phyloP scores from a whole-genome alignment of 2,888 invertebrate species.

The Melinaea marsaeus region DNA sequence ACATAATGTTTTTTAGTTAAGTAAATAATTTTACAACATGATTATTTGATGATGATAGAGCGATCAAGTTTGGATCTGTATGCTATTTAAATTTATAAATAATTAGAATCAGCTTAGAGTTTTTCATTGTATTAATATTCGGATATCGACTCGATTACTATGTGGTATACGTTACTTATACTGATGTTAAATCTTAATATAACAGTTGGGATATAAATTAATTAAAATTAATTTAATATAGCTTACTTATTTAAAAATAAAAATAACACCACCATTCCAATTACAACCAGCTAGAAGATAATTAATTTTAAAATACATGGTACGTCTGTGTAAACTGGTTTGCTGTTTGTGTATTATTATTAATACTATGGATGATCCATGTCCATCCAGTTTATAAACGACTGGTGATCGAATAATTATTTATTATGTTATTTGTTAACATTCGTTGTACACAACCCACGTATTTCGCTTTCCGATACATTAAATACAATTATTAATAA shows the following conservation, averaged over 20 bases:
- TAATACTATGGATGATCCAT: constrained; percentile 18
- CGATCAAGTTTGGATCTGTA: neutral
- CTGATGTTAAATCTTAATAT: constrained; percentile 6
- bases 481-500: constrained; percentile 34
- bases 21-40: constrained; percentile 8
- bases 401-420: constrained; percentile 15
- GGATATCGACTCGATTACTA: neutral
- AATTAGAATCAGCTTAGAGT: neutral
- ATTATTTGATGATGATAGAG: constrained; percentile 5
- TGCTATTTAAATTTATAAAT: neutral
- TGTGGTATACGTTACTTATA: neutral
- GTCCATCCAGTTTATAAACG: constrained; percentile 35
- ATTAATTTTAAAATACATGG: too few relatives aligned
- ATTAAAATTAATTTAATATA: too few relatives aligned
- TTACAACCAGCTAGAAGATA: too few relatives aligned
- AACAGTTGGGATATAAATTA: neutral
- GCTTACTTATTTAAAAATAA: too few relatives aligned
- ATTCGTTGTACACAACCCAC: constrained; percentile 71
- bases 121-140: neutral
- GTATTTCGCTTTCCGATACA: constrained; percentile 30
- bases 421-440: constrained; percentile 32
- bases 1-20: constrained; percentile 11
- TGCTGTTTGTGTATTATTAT: constrained; percentile 11
- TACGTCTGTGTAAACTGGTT: constrained; percentile 34
- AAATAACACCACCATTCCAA: too few relatives aligned